Conservation (phyloP, 2,888 invertebrate species). For the Alviniconcha strummeri region DNA sequence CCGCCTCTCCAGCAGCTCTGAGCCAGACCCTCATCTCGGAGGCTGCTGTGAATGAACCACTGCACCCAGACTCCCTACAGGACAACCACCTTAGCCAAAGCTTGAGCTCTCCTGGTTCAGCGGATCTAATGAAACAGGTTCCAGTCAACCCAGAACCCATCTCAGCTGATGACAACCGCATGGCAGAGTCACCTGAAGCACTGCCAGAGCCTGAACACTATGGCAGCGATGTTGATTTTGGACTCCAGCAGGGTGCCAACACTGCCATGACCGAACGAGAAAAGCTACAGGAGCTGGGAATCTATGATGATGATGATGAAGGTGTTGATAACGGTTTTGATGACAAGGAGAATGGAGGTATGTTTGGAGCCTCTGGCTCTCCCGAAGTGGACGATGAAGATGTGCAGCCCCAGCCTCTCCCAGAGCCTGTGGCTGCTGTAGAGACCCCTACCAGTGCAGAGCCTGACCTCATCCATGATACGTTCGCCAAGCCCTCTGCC, state of each 20-base stretch:
- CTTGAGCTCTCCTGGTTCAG: background rate
- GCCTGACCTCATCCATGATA: constrained; percentile 37
- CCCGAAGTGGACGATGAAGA: constrained; percentile 29
- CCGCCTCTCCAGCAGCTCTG: background rate
- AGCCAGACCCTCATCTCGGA: constrained; percentile 5
- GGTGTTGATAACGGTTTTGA: constrained; percentile 39
- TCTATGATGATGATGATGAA: constrained; percentile 62
- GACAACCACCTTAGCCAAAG: constrained; percentile 16
- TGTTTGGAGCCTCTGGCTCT: constrained; percentile 29
- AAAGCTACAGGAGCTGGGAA: constrained; percentile 55
- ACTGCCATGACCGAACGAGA: constrained; percentile 29
- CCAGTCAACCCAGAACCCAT: constrained; percentile 4
- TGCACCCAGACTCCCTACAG: background rate
- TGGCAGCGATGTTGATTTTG: constrained; percentile 19
- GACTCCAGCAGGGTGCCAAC: constrained; percentile 16
- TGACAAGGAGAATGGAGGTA: constrained; percentile 43
- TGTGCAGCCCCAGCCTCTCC: constrained; percentile 61
- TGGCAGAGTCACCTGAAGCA: constrained; percentile 47
- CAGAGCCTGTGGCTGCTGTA: constrained; percentile 58
- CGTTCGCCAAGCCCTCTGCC: background rate
- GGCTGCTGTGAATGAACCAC: background rate
- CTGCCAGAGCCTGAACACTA: constrained; percentile 49
- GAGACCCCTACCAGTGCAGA: constrained; percentile 52
- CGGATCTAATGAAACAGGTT: background rate
- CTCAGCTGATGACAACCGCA: constrained; percentile 31